Conservation (phyloP, 2,113 vertebrate genomes). For the Callocephalon fimbriatum region DNA sequence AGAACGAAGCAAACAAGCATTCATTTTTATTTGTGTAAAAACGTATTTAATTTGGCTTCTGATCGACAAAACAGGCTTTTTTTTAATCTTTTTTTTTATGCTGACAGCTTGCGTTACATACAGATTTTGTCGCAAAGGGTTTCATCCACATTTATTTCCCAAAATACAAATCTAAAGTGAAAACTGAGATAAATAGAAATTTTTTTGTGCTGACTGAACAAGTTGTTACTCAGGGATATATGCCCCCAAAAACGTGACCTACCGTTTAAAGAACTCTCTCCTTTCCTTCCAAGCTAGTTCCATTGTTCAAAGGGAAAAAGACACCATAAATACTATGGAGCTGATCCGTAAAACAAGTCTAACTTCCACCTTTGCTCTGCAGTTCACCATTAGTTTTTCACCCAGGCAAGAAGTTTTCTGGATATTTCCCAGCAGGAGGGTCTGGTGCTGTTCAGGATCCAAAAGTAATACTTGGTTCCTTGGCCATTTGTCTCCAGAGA, state of each 20-base stretch:
- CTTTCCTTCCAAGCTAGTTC: not conserved
- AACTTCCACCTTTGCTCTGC: not conserved
- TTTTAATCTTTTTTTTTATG: not conserved
- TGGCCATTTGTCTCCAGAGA: not conserved
- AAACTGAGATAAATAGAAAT: not conserved
- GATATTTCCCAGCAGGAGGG: not conserved
- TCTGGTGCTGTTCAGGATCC: not conserved
- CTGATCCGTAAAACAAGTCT: not conserved
- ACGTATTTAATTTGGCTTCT: constrained; percentile 10
- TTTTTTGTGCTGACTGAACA: constrained; percentile 9
- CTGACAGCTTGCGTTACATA: constrained; percentile 29
- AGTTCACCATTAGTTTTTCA: not conserved
- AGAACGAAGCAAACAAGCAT: not conserved
- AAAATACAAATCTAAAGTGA: constrained; percentile 28
- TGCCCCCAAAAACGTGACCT: not conserved
- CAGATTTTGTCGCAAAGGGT: constrained; percentile 11
- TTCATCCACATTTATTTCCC: constrained; percentile 10
- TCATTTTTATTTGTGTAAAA: constrained; percentile 9
- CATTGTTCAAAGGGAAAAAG: not conserved
- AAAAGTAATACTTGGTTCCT: not conserved
- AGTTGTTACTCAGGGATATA: not conserved
- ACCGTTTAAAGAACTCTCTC: not conserved
- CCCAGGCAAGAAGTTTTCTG: not conserved
- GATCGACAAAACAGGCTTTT: not conserved
- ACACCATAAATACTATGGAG: not conserved